These are phyloP conservation scores for Xylota sylvarum DNA, from an alignment of 2,888 invertebrate species.

Conservation along the genomic window DNA sequence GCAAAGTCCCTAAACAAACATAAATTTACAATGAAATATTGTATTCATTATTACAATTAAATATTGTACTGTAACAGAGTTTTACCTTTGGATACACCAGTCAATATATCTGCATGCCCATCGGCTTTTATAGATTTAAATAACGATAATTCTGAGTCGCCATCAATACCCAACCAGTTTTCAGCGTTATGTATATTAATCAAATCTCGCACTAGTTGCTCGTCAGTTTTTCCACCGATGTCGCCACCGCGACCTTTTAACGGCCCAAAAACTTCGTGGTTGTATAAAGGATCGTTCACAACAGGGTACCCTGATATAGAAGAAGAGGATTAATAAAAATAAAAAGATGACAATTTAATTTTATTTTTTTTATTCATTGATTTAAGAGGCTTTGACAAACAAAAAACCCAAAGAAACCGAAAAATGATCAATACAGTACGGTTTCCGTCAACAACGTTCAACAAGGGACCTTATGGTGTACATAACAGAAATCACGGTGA, in stretches of 20 bases:
- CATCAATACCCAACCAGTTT: conserved; percentile 96
- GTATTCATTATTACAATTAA: conserved; percentile 26
- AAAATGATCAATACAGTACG: no score
- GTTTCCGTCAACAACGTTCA: no score
- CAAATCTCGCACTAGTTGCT: conserved; percentile 94
- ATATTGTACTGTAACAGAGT: conserved; percentile 80
- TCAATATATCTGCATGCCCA: conserved; percentile 86
- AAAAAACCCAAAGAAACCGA: no score
- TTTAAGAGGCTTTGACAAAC: no score
- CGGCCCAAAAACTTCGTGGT: conserved; percentile 97
- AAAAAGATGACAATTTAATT: no score
- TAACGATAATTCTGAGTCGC: conserved; percentile 92
- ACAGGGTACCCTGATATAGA: conserved; percentile 93
- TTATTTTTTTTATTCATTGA: no score
- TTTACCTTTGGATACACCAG: conserved; percentile 81
- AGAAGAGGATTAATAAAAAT: not conserved
- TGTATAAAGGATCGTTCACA: conserved; percentile 98
- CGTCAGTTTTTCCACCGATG: conserved; percentile 94
- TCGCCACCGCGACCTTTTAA: conserved; percentile 95
- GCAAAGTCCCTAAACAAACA: conserved; percentile 78
- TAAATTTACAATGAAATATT: not conserved
- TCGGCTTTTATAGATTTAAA: conserved; percentile 90
- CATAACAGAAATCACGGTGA: no score
- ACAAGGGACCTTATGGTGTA: no score
- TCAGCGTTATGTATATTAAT: conserved; percentile 97